A percentile compares a stretch with the other conserved stretches of the same genome.
phyloP scores from a whole-genome alignment of 2,888 invertebrate species.

The Andrena hattorfiana region DNA sequence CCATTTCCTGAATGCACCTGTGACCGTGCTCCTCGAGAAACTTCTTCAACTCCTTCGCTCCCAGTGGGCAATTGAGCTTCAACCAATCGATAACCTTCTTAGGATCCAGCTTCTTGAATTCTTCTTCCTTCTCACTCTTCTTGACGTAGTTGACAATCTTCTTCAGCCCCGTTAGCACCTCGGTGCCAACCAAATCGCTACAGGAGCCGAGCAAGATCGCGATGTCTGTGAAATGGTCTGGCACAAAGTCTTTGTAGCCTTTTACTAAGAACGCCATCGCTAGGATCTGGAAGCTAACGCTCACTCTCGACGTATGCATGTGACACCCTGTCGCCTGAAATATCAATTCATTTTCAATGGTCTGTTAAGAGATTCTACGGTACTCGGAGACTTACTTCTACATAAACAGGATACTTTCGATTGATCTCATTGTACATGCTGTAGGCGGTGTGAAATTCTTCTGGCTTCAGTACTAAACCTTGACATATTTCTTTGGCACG shows the following conservation, averaged over 20 bases:
- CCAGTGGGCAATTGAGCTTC: slow-evolving; percentile 85
- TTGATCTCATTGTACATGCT: slow-evolving; percentile 56
- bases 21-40: slow-evolving; percentile 91
- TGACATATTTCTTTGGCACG: slow-evolving; percentile 80
- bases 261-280: slow-evolving; percentile 87
- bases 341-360: slow-evolving; percentile 2
- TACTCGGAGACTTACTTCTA: slow-evolving; percentile 13
- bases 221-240: slow-evolving; percentile 90
- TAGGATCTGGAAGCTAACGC: slow-evolving; percentile 86
- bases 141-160: slow-evolving; percentile 85
- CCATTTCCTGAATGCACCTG: slow-evolving; percentile 90
- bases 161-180: slow-evolving; percentile 88
- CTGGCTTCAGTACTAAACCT: slow-evolving; percentile 81
- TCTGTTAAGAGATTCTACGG: background rate
- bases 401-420: background rate
- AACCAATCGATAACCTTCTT: slow-evolving; percentile 88
- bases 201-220: slow-evolving; percentile 89
- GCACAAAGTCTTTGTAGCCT: slow-evolving; percentile 87
- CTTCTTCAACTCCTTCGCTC: slow-evolving; percentile 85
- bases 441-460: slow-evolving; percentile 70
- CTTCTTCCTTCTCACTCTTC: slow-evolving; percentile 84
- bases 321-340: slow-evolving; percentile 80
- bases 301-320: slow-evolving; percentile 85
- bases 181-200: slow-evolving; percentile 90
- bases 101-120: slow-evolving; percentile 86